Evolutionary conservation across 2,797 vertebrate genomes (phyloP).

Genomic region (Cichlasoma orientale): DNA sequence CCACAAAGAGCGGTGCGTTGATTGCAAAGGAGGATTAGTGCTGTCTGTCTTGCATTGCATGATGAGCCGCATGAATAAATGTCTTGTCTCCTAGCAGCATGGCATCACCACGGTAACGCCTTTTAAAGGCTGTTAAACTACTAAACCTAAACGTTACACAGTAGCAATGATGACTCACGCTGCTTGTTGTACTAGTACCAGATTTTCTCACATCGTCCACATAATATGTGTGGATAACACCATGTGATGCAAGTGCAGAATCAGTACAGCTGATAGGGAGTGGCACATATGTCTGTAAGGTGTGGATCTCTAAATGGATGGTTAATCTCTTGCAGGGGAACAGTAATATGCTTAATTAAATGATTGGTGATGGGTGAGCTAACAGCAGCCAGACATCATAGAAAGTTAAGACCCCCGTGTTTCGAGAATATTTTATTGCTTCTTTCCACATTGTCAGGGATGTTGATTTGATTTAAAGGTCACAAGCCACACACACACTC

Average conservation of each 20-base stretch:
- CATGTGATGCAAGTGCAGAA: conserved; percentile 10
- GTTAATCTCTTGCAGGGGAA: conserved; percentile 4
- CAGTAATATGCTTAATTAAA: not conserved
- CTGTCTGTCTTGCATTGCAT: conserved; percentile 20
- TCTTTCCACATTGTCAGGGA: conserved; percentile 58
- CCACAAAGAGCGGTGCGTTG: conserved; percentile 2
- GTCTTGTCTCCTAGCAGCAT: conserved; percentile 59
- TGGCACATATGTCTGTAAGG: conserved; percentile 41
- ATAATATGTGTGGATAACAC: conserved; percentile 7
- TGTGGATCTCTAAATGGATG: conserved; percentile 15
- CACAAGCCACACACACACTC: conserved; percentile 28
- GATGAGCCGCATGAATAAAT: conserved; percentile 70
- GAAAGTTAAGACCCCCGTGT: conserved; percentile 25
- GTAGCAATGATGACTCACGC: conserved; percentile 49
- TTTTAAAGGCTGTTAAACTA: conserved; percentile 43
- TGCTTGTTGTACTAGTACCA: conserved; percentile 27
- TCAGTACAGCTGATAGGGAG: conserved; percentile 47
- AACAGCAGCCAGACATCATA: not conserved
- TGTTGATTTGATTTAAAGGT: conserved; percentile 80
- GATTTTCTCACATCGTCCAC: conserved; percentile 16
- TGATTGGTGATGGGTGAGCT: conserved; percentile 16
- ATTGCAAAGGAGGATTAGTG: not conserved
- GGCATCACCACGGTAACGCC: conserved; percentile 66
- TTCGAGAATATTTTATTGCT: conserved; percentile 39
- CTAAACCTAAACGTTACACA: conserved; percentile 31